A percentile compares a stretch with the other conserved stretches of the same genome.
phyloP scores from a whole-genome alignment of 2,888 invertebrate species.

The Polia nebulosa region DNA sequence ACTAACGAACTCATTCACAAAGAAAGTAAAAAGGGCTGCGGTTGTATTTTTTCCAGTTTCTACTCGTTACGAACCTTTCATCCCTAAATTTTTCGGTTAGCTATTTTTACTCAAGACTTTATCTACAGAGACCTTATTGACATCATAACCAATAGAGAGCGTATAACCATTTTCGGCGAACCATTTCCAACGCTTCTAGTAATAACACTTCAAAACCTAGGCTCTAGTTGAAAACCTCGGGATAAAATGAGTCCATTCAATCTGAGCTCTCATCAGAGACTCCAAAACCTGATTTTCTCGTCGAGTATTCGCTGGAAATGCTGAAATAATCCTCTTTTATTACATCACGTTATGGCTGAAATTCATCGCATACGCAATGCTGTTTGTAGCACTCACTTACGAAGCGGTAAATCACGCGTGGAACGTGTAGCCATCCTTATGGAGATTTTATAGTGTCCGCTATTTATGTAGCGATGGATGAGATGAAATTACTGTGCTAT shows the following conservation, averaged over 20 bases:
- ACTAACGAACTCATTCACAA: neutral
- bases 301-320: slow-evolving; percentile 51
- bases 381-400: slow-evolving; percentile 54
- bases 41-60: neutral
- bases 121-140: neutral
- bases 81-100: neutral
- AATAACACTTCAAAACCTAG: slow-evolving; percentile 24
- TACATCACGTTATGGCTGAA: slow-evolving; percentile 51
- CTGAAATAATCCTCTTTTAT: slow-evolving; percentile 57
- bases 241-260: slow-evolving; percentile 14
- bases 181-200: neutral
- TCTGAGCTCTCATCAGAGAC: neutral
- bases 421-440: slow-evolving; percentile 46
- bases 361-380: slow-evolving; percentile 51
- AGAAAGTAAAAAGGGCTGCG: neutral
- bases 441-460: slow-evolving; percentile 59
- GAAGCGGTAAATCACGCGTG: slow-evolving; percentile 58
- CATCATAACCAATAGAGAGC: neutral
- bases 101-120: neutral
- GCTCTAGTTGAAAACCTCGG: neutral
- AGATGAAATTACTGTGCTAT: neutral
- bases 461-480: slow-evolving; percentile 21
- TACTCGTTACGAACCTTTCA: neutral
- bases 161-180: slow-evolving; percentile 4
- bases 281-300: slow-evolving; percentile 42